Evolutionary conservation across 2,113 vertebrate genomes (phyloP).

Genomic region (Haemorhous mexicanus): DNA sequence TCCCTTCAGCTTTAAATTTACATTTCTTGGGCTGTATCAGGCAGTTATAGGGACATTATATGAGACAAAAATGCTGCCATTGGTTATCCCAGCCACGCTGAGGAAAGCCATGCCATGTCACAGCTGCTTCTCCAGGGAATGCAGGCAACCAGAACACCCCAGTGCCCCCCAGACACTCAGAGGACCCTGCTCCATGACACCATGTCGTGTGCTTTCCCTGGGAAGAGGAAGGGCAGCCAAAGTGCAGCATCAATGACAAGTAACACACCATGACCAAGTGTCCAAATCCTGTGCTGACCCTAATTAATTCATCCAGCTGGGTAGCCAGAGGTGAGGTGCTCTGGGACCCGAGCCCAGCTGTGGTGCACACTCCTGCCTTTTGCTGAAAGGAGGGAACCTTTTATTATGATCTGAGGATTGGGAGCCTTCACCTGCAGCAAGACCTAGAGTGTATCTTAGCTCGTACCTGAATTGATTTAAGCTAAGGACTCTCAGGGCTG

Average conservation of each 20-base stretch:
- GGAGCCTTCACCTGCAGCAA: not conserved
- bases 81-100: not conserved
- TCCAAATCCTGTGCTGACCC: not conserved
- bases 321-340: not conserved
- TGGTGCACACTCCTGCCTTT: not conserved
- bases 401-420: fast-evolving
- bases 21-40: not conserved
- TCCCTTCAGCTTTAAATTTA: not conserved
- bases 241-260: fast-evolving
- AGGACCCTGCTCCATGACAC: not conserved
- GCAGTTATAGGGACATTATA: not conserved
- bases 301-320: not conserved
- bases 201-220: fast-evolving
- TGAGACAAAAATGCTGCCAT: not conserved
- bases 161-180: not conserved
- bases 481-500: not conserved
- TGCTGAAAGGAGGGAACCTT: not conserved
- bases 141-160: fast-evolving
- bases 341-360: fast-evolving
- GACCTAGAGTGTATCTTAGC: fast-evolving
- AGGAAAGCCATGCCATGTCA: fast-evolving
- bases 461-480: not conserved
- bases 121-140: not conserved
- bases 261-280: fast-evolving
- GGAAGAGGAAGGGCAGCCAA: not conserved